Base-by-base conservation (phyloP, 1,140 invertebrate genomes). In the Cherax destructor region DNA sequence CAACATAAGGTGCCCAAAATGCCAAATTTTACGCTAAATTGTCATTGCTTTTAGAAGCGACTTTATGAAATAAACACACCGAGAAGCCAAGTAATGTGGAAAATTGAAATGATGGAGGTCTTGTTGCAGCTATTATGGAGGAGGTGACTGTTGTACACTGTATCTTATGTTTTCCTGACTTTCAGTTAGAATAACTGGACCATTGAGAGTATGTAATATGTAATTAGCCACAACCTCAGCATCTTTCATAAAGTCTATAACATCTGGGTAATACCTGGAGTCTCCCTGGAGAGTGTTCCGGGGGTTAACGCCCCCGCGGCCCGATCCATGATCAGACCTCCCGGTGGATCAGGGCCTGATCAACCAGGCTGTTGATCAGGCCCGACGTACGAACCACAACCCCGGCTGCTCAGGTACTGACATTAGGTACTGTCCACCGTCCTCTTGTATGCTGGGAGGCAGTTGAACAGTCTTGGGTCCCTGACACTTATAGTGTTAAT, bases 51-150 rank as follows among this genome's bases (percentile, higher is more conserved):
- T 41, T 52, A 78, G 50, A 86, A 50, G 69, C 85, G 59, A 41
- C 16, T 77, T 86, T 86, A 69, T 21, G 2, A 86, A 86, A 86
- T 86, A 86, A 76, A 86, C 56, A 56, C 72, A 86, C 0, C 30
- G 30, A 41, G 30, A 41, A 1, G 83, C 4, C 65, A 65, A 41
- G 30, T 41, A 41, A 41, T 41, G 30, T 41, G 30, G 30, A 41
- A 41, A 2, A 41, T 2, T 41, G 30, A 2, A 41, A 41, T 41
- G 30, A 41, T 41, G 0, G 30, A 41, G 30, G 0, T 41, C 30
- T 41, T 3, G 85, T 77, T 86, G 72, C 72, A 52, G 85, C 74
- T 77, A 78, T 86, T 86, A 86, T 78, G 10, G 85, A 16, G 77
- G 50, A 50, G 18, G 85, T 47, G 52, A 86, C 56, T 86, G 69